Conservation (phyloP, 2,888 invertebrate genomes). For the Ophion obscuratus region DNA sequence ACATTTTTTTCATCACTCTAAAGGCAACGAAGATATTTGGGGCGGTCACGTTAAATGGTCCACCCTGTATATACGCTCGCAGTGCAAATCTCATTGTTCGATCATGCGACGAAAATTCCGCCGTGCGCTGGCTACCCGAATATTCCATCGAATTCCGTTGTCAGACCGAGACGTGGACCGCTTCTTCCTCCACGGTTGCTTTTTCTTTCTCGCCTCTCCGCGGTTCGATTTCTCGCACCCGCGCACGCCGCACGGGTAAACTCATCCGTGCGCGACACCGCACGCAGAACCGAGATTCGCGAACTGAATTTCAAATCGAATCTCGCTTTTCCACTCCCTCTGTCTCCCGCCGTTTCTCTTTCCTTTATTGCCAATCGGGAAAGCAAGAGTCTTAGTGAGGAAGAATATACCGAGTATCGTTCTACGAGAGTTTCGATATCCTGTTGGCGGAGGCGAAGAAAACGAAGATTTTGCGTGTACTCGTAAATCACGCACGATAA, state of each 20-base stretch:
- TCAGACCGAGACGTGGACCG: constrained; percentile 34
- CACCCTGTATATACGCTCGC: constrained; percentile 2
- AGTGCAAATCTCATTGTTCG: constrained; percentile 64
- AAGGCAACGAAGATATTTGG: too few relatives aligned
- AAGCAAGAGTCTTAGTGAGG: constrained; percentile 52
- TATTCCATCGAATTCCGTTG: constrained; percentile 59
- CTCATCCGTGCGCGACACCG: constrained; percentile 77
- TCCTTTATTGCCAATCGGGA: constrained; percentile 57
- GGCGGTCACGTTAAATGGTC: too few relatives aligned
- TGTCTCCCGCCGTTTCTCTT: constrained; percentile 58
- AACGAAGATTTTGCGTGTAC: constrained; percentile 10
- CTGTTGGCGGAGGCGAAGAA: not conserved
- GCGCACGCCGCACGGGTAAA: constrained; percentile 67
- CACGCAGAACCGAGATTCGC: constrained; percentile 68
- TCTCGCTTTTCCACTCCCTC: constrained; percentile 43
- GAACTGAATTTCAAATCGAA: constrained; percentile 78
- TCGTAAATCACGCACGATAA: not conserved
- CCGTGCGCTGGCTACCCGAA: constrained; percentile 44
- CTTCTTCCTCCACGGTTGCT: constrained; percentile 47
- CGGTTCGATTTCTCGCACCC: constrained; percentile 51
- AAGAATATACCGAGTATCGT: constrained; percentile 24
- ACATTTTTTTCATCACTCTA: too few relatives aligned
- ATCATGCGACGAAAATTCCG: constrained; percentile 62
- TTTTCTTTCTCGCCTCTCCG: constrained; percentile 51
- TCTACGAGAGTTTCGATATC: not conserved